Evolutionary conservation across 2,888 invertebrate species (phyloP).

Genomic region (Chrysolina haemoptera): DNA sequence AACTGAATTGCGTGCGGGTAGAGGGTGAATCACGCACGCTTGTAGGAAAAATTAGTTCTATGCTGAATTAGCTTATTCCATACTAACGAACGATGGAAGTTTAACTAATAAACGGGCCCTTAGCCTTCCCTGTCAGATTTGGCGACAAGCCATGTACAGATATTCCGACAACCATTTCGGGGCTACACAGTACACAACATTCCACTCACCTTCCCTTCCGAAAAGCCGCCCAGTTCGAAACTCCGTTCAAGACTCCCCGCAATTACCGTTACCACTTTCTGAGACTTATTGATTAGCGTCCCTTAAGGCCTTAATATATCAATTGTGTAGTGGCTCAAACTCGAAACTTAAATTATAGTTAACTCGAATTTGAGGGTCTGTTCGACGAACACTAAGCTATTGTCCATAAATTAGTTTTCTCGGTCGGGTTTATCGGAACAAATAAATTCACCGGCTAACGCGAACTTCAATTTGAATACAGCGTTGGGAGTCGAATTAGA

Average conservation of each 20-base stretch:
- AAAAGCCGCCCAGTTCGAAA: constrained; percentile 30
- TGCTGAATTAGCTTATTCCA: too few relatives aligned
- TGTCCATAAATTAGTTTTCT: constrained; percentile 47
- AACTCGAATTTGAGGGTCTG: constrained; percentile 43
- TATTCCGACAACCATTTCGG: neutral
- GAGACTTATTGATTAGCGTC: constrained; percentile 49
- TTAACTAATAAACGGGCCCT: too few relatives aligned
- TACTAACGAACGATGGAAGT: too few relatives aligned
- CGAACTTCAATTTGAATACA: constrained; percentile 30
- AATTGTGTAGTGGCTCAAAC: constrained; percentile 46
- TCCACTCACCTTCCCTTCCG: constrained; percentile 4
- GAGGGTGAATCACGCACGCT: too few relatives aligned
- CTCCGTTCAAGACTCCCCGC: constrained; percentile 33
- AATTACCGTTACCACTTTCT: constrained; percentile 43
- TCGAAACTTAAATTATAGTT: constrained; percentile 48
- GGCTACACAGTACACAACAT: constrained; percentile 27
- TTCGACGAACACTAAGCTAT: constrained; percentile 37
- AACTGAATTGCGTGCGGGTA: too few relatives aligned
- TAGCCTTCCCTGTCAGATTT: neutral
- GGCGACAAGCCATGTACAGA: neutral
- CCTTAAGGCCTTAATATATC: constrained; percentile 48
- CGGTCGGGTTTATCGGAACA: constrained; percentile 37
- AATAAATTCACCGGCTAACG: constrained; percentile 32
- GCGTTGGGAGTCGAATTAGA: constrained; percentile 19
- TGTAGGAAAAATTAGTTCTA: too few relatives aligned